Evolutionary conservation across 2,797 vertebrate genomes (phyloP).

Genomic region (Threskiornis aethiopicus): DNA sequence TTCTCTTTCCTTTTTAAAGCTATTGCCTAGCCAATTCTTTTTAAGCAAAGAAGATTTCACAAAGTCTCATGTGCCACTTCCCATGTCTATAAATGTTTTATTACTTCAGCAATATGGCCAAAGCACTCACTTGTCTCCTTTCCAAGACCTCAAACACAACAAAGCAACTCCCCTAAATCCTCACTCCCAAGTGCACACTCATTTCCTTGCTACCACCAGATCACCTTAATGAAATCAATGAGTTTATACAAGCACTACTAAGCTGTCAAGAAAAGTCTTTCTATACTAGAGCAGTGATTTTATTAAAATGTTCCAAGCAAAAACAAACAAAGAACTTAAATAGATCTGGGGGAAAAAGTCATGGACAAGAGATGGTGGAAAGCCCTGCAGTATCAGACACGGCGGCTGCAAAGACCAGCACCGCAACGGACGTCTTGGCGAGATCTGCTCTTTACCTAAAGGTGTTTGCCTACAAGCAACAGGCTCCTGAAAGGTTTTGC

Average conservation of each 20-base stretch:
- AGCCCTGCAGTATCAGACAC: not conserved
- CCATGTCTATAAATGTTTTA: not conserved
- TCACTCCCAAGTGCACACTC: accelerated
- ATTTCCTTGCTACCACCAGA: not conserved
- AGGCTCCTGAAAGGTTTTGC: not conserved
- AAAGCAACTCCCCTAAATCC: not conserved
- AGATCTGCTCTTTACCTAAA: not conserved
- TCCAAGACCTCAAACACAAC: not conserved
- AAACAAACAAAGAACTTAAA: not conserved
- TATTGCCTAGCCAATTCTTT: not conserved
- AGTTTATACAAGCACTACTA: not conserved
- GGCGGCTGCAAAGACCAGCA: not conserved
- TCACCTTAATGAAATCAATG: not conserved
- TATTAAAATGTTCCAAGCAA: not conserved
- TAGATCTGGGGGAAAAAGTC: not conserved
- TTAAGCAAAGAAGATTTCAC: not conserved
- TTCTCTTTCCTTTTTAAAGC: not conserved
- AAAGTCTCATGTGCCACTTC: not conserved
- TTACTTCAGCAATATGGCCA: not conserved
- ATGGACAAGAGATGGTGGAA: not conserved
- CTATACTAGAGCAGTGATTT: not conserved
- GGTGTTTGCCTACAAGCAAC: not conserved
- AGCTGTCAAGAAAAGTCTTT: not conserved
- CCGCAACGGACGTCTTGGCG: accelerated
- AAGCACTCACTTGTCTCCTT: not conserved